Evolutionary conservation across 2,888 invertebrate species (phyloP), one percentile per base, ranked within the genome.

Genomic region (Tetramorium bicarinatum): DNA sequence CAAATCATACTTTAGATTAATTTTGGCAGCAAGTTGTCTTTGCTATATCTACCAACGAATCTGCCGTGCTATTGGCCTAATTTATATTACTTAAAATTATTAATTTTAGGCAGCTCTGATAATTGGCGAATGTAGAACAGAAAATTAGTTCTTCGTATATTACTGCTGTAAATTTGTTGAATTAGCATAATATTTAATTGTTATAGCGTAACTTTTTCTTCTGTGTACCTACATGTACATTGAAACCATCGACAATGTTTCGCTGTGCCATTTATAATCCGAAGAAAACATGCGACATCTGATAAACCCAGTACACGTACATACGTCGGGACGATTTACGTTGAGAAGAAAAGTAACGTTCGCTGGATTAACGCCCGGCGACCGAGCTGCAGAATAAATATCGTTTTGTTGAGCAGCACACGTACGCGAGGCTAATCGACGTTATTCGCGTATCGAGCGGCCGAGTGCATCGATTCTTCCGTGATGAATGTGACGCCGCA

Each of bases 371-470:
- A 77, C 84, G 79, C 61, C 61, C 61, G 72, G 44, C 75, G 59
- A 64, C 66, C 61, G 29, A 69, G 80, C 54, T 41, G 67, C 82
- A 84, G 84, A 84, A 84, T 77, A 84, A 87, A 87, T 87, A 87
- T 76, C 81, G 61, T 81, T 41, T 83, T 76, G 85, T 83, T 72
- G 77, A 66, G 47, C 52, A 25, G 71, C 49, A 54, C 54, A 61
- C 25, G 56, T 44, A 62, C 52, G 75, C 21, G 54, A 64, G 54
- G n/a, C 59, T 75, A 87, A 87, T 87, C 87, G 83, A 82, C 84
- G 62, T 49, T 76, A 84, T 67, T 86, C 81, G 81, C 74, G 74
- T 79, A 87, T 87, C 69, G 56, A 52, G 29, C 49, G 34, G 11
- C 52, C 71, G 52, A 67, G 80, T 67, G 66, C 81, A 61, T 56